These are phyloP conservation scores for Clitarchus hookeri DNA, from an alignment of 2,888 invertebrate genomes.

Conservation along the genomic window DNA sequence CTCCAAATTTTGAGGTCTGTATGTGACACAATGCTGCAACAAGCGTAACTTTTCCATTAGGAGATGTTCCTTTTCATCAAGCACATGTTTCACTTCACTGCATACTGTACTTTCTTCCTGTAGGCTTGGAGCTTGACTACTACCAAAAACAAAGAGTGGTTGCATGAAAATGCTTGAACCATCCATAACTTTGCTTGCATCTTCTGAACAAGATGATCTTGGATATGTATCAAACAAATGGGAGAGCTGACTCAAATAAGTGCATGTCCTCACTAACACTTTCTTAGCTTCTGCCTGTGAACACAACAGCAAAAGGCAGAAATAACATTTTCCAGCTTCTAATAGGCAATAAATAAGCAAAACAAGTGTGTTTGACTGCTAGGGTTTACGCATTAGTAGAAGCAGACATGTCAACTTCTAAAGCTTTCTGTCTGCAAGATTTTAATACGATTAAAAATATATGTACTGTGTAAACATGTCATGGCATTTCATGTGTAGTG, in stretches of 20 bases:
- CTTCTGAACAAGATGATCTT: not conserved
- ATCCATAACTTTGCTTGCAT: not conserved
- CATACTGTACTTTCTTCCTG: not conserved
- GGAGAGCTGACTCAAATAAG: not conserved
- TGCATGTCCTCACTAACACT: not conserved
- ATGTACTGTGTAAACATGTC: no score
- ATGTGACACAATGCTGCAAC: not conserved
- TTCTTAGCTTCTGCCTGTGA: not conserved
- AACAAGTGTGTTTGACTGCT: no score
- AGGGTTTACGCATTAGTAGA: no score
- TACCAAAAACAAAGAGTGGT: not conserved
- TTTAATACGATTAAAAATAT: no score
- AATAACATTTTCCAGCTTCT: no score
- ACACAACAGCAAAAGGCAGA: not conserved
- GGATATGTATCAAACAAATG: not conserved
- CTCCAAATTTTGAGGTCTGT: not conserved
- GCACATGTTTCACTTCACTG: not conserved
- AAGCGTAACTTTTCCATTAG: not conserved
- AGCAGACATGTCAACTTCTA: no score
- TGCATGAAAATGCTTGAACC: not conserved
- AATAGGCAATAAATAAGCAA: no score
- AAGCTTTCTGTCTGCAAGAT: no score
- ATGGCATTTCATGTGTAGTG: no score
- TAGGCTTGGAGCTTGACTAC: not conserved
- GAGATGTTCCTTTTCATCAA: not conserved